Evolutionary conservation across 2,113 vertebrate species (phyloP).

Genomic region (Drymodes brunneopygia): DNA sequence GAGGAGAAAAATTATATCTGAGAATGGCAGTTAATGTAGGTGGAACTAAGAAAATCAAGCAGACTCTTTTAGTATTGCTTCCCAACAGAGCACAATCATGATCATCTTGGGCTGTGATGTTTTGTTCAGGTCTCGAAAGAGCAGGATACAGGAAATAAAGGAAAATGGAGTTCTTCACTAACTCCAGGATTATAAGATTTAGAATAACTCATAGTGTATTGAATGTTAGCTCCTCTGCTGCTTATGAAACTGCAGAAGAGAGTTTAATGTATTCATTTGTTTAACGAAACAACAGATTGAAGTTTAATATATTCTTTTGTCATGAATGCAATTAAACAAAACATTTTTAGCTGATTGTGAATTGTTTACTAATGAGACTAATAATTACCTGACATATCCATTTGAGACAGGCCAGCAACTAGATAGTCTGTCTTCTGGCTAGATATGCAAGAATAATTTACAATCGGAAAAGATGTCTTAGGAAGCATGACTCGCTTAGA

Average conservation of each 20-base stretch:
- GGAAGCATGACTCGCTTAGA: neutral
- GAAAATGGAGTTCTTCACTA: neutral
- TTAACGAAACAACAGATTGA: neutral
- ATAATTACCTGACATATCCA: neutral
- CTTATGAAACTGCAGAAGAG: neutral
- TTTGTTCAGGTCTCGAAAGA: neutral
- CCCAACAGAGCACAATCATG: neutral
- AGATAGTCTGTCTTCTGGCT: neutral
- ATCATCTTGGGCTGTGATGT: neutral
- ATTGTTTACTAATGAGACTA: neutral
- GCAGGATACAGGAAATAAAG: neutral
- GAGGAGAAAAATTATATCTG: neutral
- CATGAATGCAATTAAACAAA: neutral
- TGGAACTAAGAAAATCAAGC: neutral
- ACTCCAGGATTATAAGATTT: neutral
- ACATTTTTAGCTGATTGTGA: constrained; percentile 5
- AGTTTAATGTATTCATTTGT: neutral
- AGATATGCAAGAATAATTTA: neutral
- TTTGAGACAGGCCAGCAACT: neutral
- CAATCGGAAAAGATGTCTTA: neutral
- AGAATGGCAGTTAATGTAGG: neutral
- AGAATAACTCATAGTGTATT: neutral
- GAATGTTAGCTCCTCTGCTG: neutral
- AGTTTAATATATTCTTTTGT: constrained; percentile 4
- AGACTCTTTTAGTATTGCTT: neutral